A percentile compares a stretch with the other conserved stretches of the same genome.
Conservation (phyloP, 2,113 vertebrate species). For the Spheniscus mendiculus region DNA sequence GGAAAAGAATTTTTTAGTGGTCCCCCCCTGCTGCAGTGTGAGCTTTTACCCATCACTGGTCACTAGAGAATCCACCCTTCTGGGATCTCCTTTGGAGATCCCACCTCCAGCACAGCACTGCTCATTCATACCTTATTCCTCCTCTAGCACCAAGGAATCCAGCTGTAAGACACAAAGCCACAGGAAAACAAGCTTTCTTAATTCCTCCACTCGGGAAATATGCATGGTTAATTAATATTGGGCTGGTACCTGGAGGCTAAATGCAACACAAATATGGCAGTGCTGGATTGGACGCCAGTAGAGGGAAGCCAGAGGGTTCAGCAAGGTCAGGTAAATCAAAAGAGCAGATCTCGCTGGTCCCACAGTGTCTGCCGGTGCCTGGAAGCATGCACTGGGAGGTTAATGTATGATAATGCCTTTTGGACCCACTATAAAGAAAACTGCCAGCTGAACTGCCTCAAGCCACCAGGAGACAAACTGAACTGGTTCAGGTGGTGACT, state of each 20-base stretch:
- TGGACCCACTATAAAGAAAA: neutral
- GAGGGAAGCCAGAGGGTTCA: neutral
- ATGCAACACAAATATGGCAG: neutral
- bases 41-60: neutral
- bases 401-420: neutral
- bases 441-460: neutral
- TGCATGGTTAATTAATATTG: neutral
- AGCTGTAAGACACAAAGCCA: neutral
- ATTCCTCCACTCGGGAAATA: neutral
- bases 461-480: neutral
- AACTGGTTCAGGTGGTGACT: neutral
- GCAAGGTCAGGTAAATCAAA: neutral
- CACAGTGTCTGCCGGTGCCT: neutral
- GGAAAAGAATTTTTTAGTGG: neutral
- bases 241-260: neutral
- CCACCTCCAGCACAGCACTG: neutral
- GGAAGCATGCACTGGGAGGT: neutral
- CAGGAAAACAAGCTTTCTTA: neutral
- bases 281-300: neutral
- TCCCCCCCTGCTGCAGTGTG: neutral
- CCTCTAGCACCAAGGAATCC: neutral
- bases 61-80: neutral
- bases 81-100: neutral
- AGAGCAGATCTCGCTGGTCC: neutral
- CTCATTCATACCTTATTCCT: neutral